These are phyloP conservation scores for Myotis brandtii DNA, from an alignment of 2,113 vertebrate genomes.

Conservation along the genomic window DNA sequence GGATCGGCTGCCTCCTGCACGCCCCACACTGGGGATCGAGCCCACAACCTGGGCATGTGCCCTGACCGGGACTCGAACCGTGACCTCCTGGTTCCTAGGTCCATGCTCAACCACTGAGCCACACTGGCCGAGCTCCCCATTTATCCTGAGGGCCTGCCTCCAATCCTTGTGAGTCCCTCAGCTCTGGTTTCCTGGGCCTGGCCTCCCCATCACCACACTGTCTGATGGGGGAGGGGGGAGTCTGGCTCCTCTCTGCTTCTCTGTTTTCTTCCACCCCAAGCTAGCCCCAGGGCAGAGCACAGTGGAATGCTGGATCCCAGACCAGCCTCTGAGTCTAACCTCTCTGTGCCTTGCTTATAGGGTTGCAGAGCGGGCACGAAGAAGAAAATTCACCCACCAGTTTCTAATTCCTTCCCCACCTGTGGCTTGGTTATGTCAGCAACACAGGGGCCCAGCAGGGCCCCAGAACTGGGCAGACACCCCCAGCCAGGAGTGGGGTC, in stretches of 20 bases:
- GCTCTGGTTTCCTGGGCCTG: neutral
- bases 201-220: neutral
- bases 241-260: neutral
- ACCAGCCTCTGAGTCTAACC: neutral
- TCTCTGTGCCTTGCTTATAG: neutral
- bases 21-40: too few relatives aligned
- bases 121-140: too few relatives aligned
- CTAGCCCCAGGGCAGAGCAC: neutral
- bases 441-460: neutral
- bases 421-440: too few relatives aligned
- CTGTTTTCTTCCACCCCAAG: neutral
- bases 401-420: neutral
- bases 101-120: too few relatives aligned
- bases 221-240: neutral
- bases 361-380: neutral
- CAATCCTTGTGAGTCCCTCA: fast-evolving
- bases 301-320: too few relatives aligned
- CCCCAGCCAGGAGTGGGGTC: neutral
- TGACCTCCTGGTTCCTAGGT: too few relatives aligned
- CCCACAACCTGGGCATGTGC: too few relatives aligned
- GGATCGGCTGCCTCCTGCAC: too few relatives aligned
- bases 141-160: fast-evolving
- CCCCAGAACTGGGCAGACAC: neutral
- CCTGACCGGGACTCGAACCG: too few relatives aligned
- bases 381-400: neutral